These are phyloP conservation scores for Nomada ruficornis DNA, from an alignment of 2,888 invertebrate genomes.

Conservation along the genomic window DNA sequence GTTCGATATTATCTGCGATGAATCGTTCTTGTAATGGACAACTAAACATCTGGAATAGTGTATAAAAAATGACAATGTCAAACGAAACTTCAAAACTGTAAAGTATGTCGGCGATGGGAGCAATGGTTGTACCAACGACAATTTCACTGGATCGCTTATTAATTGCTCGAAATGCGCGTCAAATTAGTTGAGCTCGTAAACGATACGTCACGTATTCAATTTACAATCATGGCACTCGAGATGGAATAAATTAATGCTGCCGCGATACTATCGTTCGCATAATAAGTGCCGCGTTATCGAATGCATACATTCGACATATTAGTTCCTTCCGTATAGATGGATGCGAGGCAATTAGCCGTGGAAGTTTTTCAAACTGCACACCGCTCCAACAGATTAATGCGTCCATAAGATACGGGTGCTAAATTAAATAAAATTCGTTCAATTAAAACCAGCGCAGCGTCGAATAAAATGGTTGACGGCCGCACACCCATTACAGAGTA, in stretches of 20 bases:
- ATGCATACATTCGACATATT: slow-evolving; percentile 70
- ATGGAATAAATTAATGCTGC: slow-evolving; percentile 80
- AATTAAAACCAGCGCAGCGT: not conserved
- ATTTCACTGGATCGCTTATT: slow-evolving; percentile 77
- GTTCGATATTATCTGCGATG: not conserved
- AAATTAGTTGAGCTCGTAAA: slow-evolving; percentile 80
- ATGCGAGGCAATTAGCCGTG: slow-evolving; percentile 59
- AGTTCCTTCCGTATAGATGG: slow-evolving; percentile 37
- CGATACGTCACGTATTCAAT: slow-evolving; percentile 81
- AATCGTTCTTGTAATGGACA: not conserved
- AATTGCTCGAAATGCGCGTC: slow-evolving; percentile 79
- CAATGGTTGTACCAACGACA: slow-evolving; percentile 59
- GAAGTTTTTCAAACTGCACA: slow-evolving; percentile 49
- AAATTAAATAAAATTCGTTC: slow-evolving; percentile 30
- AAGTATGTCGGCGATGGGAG: slow-evolving; percentile 11
- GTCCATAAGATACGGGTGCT: slow-evolving; percentile 51
- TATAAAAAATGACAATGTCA: slow-evolving; percentile 6
- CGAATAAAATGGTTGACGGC: slow-evolving; percentile 20
- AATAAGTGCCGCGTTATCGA: slow-evolving; percentile 81
- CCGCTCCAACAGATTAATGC: slow-evolving; percentile 57
- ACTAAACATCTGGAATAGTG: not conserved
- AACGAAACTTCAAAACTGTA: slow-evolving; percentile 28
- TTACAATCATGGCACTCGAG: slow-evolving; percentile 76
- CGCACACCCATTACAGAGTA: slow-evolving; percentile 29
- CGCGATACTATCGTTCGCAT: slow-evolving; percentile 76